phyloP scores from a whole-genome alignment of 92 coral and sea anemone genomes.

The Muricea muricata region DNA sequence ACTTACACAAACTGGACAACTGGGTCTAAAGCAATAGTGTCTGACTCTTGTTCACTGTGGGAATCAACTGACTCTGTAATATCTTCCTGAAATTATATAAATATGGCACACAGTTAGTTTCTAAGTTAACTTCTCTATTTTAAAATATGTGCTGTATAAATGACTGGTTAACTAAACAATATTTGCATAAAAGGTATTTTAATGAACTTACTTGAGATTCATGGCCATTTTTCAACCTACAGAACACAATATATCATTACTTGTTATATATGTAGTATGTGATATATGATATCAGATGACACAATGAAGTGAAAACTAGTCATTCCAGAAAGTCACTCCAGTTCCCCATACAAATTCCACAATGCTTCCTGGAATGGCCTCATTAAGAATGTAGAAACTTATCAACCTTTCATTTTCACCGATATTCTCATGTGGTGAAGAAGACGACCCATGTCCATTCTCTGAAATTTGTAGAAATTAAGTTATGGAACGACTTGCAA shows the following conservation, averaged over 20 bases:
- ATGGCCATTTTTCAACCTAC: constrained; percentile 7
- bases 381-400: no score
- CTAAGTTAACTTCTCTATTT: no score
- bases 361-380: no score
- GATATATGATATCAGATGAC: not conserved
- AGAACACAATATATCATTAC: not conserved
- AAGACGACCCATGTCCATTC: constrained; percentile 18
- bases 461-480: not conserved
- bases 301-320: no score
- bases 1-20: constrained; percentile 91
- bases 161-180: no score
- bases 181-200: not conserved
- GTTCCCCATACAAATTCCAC: no score
- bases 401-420: not conserved
- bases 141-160: no score
- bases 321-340: no score
- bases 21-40: constrained; percentile 79
- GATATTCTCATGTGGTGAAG: constrained; percentile 21
- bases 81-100: constrained; percentile 1
- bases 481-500: no score
- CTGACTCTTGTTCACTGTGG: constrained; percentile 42
- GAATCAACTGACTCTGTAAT: constrained; percentile 27
- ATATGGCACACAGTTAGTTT: no score
- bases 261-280: not conserved
- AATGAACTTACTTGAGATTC: constrained; percentile 4